phyloP scores from a whole-genome alignment of 64 coral and sea anemone species.

The Astreopora myriophthalma region DNA sequence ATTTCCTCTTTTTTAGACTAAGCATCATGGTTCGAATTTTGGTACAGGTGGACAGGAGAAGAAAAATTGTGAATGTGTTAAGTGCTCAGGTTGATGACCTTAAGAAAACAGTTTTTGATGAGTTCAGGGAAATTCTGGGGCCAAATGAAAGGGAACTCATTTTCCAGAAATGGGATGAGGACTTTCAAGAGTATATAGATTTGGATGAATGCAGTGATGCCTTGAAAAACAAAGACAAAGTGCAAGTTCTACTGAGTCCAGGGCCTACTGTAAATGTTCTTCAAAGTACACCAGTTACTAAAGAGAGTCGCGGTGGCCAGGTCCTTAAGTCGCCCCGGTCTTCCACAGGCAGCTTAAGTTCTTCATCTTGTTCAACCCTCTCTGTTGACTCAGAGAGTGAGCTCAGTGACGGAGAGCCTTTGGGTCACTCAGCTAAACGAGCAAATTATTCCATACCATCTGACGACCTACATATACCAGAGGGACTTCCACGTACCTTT shows the following conservation, averaged over 20 bases:
- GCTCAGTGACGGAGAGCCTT: too few relatives aligned
- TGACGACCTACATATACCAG: neutral
- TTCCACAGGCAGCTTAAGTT: neutral
- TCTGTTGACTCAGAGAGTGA: neutral
- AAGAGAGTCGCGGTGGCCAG: too few relatives aligned
- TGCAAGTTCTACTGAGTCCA: neutral
- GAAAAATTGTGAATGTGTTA: too few relatives aligned
- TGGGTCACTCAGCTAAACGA: too few relatives aligned
- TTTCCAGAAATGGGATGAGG: neutral
- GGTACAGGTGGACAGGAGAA: too few relatives aligned
- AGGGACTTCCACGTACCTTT: neutral
- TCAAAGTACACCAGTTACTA: too few relatives aligned
- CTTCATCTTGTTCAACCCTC: neutral
- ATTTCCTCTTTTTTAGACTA: too few relatives aligned
- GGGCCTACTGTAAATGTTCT: neutral
- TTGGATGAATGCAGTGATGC: neutral
- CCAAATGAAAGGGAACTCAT: neutral
- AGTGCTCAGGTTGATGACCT: too few relatives aligned
- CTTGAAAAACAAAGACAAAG: neutral
- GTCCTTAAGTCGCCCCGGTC: neutral
- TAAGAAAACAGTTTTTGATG: too few relatives aligned
- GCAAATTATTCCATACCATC: neutral
- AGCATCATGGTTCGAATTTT: too few relatives aligned
- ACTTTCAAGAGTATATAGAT: neutral
- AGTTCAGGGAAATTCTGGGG: too few relatives aligned